Evolutionary conservation across 2,797 vertebrate species (phyloP).

Genomic region (Enteromius afrohamiltoni): DNA sequence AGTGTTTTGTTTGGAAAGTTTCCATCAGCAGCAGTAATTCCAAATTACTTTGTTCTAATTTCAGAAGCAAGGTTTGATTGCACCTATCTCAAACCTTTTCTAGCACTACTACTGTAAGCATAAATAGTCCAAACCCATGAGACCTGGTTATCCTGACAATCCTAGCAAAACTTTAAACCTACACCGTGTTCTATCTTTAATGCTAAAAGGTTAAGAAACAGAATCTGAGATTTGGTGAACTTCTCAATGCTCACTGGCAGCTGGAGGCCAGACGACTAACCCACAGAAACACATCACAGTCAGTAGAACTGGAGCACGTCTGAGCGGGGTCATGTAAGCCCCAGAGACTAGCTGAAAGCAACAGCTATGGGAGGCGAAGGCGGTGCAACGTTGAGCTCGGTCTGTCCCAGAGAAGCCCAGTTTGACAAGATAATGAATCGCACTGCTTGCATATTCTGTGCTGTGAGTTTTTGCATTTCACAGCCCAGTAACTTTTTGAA

Average conservation of each 20-base stretch:
- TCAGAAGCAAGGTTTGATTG: slow-evolving; percentile 17
- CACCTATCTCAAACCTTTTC: neutral
- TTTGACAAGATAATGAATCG: slow-evolving; percentile 82
- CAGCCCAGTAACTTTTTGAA: slow-evolving; percentile 74
- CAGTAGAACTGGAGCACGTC: slow-evolving; percentile 46
- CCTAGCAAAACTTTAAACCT: slow-evolving; percentile 28
- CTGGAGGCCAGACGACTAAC: slow-evolving; percentile 31
- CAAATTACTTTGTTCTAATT: slow-evolving; percentile 37
- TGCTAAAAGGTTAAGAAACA: slow-evolving; percentile 33
- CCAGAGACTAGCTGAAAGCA: slow-evolving; percentile 51
- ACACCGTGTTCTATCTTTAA: slow-evolving; percentile 52
- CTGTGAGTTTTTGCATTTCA: slow-evolving; percentile 79
- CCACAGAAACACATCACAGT: slow-evolving; percentile 41
- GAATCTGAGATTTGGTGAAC: slow-evolving; percentile 18
- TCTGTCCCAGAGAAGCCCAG: slow-evolving; percentile 66
- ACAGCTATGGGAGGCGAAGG: slow-evolving; percentile 41
- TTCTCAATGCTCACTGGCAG: slow-evolving; percentile 26
- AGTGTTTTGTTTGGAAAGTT: slow-evolving; percentile 56
- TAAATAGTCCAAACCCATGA: neutral
- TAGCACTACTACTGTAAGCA: neutral
- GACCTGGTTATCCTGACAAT: slow-evolving; percentile 30
- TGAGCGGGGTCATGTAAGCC: slow-evolving; percentile 45
- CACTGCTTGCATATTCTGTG: slow-evolving; percentile 69
- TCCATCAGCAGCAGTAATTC: slow-evolving; percentile 36
- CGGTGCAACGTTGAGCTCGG: slow-evolving; percentile 53